Evolutionary conservation across 2,113 vertebrate genomes (phyloP), one percentile per base, ranked within the genome.

Genomic region (Gopherus evgoodei): DNA sequence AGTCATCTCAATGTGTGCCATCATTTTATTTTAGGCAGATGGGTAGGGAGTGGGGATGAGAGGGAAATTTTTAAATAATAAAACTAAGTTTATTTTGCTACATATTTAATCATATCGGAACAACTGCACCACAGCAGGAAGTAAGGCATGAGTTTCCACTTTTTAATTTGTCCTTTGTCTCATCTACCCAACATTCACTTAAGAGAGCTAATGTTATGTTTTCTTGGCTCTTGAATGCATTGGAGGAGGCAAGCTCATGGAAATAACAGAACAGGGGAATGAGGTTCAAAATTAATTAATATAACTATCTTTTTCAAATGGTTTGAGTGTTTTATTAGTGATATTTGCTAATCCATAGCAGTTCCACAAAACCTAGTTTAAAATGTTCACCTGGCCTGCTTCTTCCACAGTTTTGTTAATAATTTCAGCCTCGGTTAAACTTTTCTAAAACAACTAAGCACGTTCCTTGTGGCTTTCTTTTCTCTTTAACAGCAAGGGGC

Each of bases 231-330:
- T 88, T 91, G 31, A 38, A 31, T 62, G 90, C 54, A 91, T 8
- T 81, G 65, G 24, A 87, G 53, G 52, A 62, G 75, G 12, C 85
- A 90, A 86, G 35, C 78, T 86, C 59, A 62, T 91, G 88, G 86
- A 94, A 94, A 94, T 83, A 90, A 49, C 78, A 54, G 27, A 47
- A 56, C 93, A 94, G 87, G 76, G 83, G n/a, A 86, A 76, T 38
- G 25, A 79, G 59, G 11, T 75, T 75, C 8, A 75, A 75, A 75
- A 38, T 35, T 62, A 38, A 75, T 75, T 75, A 42, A 75, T 19
- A 6, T 75, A 42, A 42, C 17, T 75, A 38, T 42, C 19, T n/a
- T 24, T 38, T 38, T 42, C 10, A 75, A 75, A 75, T 42, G 10
- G 21, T 19, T 38, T 75, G 59, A 62, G 59, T 14, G 59, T 16